Conservation (phyloP, 2,113 vertebrate genomes). For the Nansenia antarctica region DNA sequence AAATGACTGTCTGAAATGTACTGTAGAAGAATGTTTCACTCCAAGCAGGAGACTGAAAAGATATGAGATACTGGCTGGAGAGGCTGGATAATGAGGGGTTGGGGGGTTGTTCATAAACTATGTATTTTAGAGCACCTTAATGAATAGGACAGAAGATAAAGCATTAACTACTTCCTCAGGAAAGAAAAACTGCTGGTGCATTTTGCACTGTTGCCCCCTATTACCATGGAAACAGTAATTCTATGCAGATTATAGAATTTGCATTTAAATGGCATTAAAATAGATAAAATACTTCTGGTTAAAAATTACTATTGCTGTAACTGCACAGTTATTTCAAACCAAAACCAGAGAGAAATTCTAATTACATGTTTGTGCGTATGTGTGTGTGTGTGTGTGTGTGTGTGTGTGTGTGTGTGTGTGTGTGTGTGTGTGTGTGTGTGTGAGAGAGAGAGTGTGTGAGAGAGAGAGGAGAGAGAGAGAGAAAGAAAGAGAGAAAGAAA, state of each 20-base stretch:
- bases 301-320: constrained; percentile 44
- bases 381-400: constrained; percentile 36
- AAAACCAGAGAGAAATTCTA: constrained; percentile 38
- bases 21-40: too few species aligned
- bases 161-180: constrained; percentile 9
- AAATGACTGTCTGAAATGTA: not conserved
- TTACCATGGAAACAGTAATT: constrained; percentile 51
- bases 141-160: not conserved
- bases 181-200: constrained; percentile 16
- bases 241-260: constrained; percentile 54
- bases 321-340: constrained; percentile 26
- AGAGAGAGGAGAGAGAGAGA: not conserved
- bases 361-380: constrained; percentile 34
- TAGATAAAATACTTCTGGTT: not conserved
- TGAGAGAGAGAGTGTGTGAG: not conserved
- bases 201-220: constrained; percentile 36
- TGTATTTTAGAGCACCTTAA: not conserved
- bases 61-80: not conserved
- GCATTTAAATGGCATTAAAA: constrained; percentile 62
- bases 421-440: not conserved
- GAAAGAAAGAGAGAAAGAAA: not conserved
- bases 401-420: constrained; percentile 5
- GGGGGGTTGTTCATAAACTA: not conserved
- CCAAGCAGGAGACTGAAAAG: too few species aligned
- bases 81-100: not conserved